A percentile compares a stretch with the other conserved stretches of the same genome.
Conservation (phyloP, 2,888 invertebrate genomes). For the Nasonovia ribisnigri region DNA sequence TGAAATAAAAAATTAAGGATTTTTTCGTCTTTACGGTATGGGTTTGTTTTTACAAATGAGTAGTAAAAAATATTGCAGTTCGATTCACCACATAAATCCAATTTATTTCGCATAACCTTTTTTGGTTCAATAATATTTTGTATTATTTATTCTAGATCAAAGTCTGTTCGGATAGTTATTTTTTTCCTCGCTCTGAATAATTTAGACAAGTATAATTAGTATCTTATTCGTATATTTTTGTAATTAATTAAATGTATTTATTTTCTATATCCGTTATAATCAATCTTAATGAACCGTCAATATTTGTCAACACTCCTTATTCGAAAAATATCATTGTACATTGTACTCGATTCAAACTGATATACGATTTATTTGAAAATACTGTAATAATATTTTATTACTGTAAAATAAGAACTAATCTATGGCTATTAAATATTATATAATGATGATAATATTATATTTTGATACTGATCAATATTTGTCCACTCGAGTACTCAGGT, state of each 20-base stretch:
- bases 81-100: slow-evolving; percentile 3
- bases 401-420: background rate
- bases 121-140: slow-evolving; percentile 19
- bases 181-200: background rate
- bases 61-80: background rate
- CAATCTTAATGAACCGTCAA: background rate
- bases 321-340: background rate
- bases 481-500: background rate
- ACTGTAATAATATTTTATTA: background rate
- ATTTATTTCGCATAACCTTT: slow-evolving; percentile 22
- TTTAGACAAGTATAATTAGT: background rate
- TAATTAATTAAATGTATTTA: background rate
- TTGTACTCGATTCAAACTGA: background rate
- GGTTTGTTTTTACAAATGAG: background rate
- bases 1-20: background rate
- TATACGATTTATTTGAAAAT: background rate
- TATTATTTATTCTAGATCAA: slow-evolving; percentile 29
- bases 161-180: background rate
- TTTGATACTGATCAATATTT: background rate
- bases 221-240: background rate
- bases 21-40: background rate
- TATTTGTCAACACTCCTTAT: background rate
- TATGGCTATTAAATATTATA: background rate
- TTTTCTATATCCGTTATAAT: background rate
- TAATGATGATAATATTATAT: background rate